Percentiles rank a stretch among this genome's conserved stretches.
phyloP scores from a whole-genome alignment of 2,797 vertebrate genomes.

The Mormyrops boulengeri region DNA sequence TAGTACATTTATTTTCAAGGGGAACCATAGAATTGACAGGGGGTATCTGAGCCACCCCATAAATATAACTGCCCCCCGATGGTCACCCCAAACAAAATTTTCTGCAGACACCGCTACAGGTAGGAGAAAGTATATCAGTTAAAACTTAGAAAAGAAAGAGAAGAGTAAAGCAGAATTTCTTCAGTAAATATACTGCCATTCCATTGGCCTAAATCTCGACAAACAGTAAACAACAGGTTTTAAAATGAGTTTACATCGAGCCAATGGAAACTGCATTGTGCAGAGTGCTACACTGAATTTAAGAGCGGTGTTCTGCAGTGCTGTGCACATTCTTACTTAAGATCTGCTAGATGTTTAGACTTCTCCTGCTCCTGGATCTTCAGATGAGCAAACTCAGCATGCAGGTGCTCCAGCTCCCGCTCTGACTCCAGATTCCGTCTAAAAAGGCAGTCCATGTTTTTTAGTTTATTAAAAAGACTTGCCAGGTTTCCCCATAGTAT shows the following conservation, averaged over 20 bases:
- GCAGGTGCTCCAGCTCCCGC: slow-evolving; percentile 78
- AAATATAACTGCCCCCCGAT: neutral
- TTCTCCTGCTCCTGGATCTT: slow-evolving; percentile 79
- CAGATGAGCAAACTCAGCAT: slow-evolving; percentile 73
- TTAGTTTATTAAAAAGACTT: neutral
- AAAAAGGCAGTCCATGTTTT: neutral
- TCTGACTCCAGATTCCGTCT: slow-evolving; percentile 84
- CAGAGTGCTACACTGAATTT: neutral
- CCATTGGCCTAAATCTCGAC: neutral
- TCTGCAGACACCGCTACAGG: neutral
- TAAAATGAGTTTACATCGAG: neutral
- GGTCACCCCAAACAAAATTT: neutral
- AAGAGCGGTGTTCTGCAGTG: neutral
- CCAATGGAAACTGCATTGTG: neutral
- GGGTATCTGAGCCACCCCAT: neutral
- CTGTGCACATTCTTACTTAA: slow-evolving; percentile 70
- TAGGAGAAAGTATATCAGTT: neutral
- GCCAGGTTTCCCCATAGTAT: neutral
- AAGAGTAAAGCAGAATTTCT: neutral
- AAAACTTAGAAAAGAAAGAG: neutral
- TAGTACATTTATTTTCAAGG: neutral
- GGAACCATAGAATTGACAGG: neutral
- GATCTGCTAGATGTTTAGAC: slow-evolving; percentile 78
- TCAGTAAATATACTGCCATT: neutral
- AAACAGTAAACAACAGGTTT: neutral